Percentiles rank a stretch among this genome's conserved stretches.
These are phyloP conservation scores for Hybos culiciformis DNA, from an alignment of 2,888 invertebrate genomes.

Conservation along the genomic window DNA sequence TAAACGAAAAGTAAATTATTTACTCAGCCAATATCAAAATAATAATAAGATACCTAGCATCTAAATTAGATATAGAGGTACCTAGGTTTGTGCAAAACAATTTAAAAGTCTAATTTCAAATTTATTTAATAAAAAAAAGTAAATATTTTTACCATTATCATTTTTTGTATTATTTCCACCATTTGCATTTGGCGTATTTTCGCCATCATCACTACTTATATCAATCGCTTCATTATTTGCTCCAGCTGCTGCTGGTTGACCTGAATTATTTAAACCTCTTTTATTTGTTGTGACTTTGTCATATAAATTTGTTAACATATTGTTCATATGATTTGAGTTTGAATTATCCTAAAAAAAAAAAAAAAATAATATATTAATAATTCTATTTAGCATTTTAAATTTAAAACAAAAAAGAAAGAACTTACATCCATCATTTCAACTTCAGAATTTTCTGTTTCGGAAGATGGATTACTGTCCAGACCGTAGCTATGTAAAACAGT, in stretches of 20 bases:
- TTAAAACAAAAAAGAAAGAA: no score
- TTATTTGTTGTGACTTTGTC: conserved; percentile 31
- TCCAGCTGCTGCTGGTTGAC: conserved; percentile 11
- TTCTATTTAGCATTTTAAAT: conserved; percentile 7
- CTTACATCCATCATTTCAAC: conserved; percentile 31
- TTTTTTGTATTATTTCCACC: conserved; percentile 43
- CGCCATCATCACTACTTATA: conserved; percentile 69
- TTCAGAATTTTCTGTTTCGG: conserved; percentile 40
- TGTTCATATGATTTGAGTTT: conserved; percentile 26
- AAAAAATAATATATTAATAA: conserved; percentile 18
- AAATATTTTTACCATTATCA: conserved; percentile 30
- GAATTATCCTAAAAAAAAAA: conserved; percentile 20
- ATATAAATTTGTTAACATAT: conserved; percentile 39
- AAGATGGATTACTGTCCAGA: conserved; percentile 43
- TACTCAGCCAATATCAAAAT: no score
- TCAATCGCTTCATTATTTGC: conserved; percentile 53
- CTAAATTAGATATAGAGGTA: no score
- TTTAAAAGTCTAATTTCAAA: no score
- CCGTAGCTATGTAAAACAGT: conserved; percentile 57
- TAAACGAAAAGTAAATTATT: no score
- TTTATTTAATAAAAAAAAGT: neutral
- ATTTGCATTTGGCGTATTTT: no score
- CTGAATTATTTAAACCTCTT: conserved; percentile 6
- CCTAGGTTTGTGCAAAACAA: no score
- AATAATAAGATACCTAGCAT: no score